Conservation (phyloP, 2,888 invertebrate genomes). For the Drosophila nr. medialis region DNA sequence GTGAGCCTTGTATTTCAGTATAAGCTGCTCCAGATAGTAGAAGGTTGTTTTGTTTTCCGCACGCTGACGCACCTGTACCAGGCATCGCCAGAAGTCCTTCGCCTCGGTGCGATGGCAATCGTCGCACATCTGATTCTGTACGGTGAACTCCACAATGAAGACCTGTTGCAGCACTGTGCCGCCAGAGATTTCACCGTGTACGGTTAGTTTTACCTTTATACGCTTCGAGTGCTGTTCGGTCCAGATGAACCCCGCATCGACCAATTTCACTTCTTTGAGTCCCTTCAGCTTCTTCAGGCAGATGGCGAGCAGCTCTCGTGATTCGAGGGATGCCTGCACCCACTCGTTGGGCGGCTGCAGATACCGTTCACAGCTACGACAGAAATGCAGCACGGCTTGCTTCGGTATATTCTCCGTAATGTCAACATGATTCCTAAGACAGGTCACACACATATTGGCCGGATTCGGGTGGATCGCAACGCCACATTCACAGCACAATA, state of each 20-base stretch:
- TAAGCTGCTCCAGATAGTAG: conserved; percentile 98
- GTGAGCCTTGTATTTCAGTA: conserved; percentile 97
- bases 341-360: conserved; percentile 96
- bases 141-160: conserved; percentile 96
- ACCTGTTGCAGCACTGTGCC: conserved; percentile 97
- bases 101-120: conserved; percentile 98
- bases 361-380: conserved; percentile 97
- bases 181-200: conserved; percentile 97
- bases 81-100: conserved; percentile 98
- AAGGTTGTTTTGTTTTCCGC: conserved; percentile 98
- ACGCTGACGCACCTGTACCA: conserved; percentile 94
- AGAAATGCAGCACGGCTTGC: conserved; percentile 95
- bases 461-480: conserved; percentile 96
- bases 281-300: conserved; percentile 97
- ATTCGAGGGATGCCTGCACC: conserved; percentile 94
- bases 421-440: conserved; percentile 95
- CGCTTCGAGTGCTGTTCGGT: conserved; percentile 99
- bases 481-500: conserved; percentile 97
- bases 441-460: conserved; percentile 98
- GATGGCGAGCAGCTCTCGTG: conserved; percentile 93
- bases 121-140: conserved; percentile 98
- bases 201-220: conserved; percentile 97
- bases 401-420: conserved; percentile 98
- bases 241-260: conserved; percentile 99
- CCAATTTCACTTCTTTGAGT: conserved; percentile 93